Evolutionary conservation across 2,797 vertebrate species (phyloP).

Genomic region (Pterois miles): DNA sequence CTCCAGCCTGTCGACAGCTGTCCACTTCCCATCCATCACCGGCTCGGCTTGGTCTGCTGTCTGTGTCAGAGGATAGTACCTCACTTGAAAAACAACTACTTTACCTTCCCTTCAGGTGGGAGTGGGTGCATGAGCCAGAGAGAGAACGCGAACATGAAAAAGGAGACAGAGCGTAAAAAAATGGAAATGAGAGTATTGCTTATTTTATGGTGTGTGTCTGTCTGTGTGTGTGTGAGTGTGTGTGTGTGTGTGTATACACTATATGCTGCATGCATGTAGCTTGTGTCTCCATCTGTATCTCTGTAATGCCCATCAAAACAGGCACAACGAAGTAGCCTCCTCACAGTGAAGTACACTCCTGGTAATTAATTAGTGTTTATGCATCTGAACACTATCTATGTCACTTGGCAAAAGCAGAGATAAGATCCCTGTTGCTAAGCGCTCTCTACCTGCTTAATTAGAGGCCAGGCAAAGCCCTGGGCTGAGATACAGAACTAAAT

Average conservation of each 20-base stretch:
- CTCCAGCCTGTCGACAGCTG: conserved; percentile 65
- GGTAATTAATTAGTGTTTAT: conserved; percentile 74
- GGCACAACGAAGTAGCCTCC: conserved; percentile 21
- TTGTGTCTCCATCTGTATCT: conserved; percentile 30
- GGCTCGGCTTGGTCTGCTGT: conserved; percentile 42
- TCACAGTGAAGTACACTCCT: conserved; percentile 38
- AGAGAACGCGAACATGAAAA: conserved; percentile 12
- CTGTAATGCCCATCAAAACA: conserved; percentile 28
- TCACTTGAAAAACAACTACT: conserved; percentile 44
- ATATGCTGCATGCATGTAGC: too few species aligned
- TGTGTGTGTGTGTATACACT: too few species aligned
- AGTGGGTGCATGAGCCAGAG: conserved; percentile 1
- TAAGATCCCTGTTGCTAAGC: conserved; percentile 60
- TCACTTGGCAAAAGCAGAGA: conserved; percentile 54
- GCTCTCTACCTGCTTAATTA: conserved; percentile 68
- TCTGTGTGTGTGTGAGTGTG: neutral
- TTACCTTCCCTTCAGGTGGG: conserved; percentile 37
- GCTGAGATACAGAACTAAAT: conserved; percentile 44
- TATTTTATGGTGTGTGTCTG: conserved; percentile 16
- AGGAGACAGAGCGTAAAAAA: conserved; percentile 19
- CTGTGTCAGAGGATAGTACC: conserved; percentile 53
- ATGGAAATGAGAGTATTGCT: conserved; percentile 39
- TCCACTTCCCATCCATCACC: conserved; percentile 76
- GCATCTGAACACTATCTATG: conserved; percentile 63
- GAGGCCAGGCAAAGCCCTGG: conserved; percentile 46